These are phyloP conservation scores for Eurytoma californica DNA, from an alignment of 2,888 invertebrate species.

Conservation along the genomic window DNA sequence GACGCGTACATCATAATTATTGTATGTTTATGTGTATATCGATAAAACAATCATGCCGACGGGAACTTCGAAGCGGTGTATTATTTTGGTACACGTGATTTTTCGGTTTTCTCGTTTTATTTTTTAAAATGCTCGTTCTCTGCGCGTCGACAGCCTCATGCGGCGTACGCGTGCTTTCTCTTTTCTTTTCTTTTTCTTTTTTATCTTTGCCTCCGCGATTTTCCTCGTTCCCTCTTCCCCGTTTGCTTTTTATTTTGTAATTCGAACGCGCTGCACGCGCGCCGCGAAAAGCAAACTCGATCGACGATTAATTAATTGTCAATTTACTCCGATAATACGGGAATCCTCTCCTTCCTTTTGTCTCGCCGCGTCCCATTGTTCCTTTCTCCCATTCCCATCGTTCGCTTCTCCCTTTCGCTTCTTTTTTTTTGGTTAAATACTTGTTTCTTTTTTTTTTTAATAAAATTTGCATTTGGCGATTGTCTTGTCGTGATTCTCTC, in stretches of 20 bases:
- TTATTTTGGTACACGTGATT: conserved; percentile 18
- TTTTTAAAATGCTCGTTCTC: neutral
- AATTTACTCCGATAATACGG: conserved; percentile 32
- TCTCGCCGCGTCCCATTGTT: neutral
- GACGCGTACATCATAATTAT: conserved; percentile 29
- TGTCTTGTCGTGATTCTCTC: conserved; percentile 44
- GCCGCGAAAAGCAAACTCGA: conserved; percentile 36
- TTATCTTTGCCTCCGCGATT: neutral
- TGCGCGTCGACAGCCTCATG: conserved; percentile 13
- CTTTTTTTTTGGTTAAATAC: too few species aligned
- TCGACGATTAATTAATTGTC: conserved; percentile 37
- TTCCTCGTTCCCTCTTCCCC: neutral
- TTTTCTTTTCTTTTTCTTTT: neutral
- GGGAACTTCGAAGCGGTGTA: conserved; percentile 47
- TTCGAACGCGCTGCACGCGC: neutral
- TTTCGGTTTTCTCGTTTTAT: conserved; percentile 18
- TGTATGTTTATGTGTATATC: conserved; percentile 19
- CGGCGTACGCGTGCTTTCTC: conserved; percentile 25
- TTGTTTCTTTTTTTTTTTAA: neutral
- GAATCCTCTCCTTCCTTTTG: conserved; percentile 2
- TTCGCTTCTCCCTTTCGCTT: neutral
- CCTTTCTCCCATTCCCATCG: conserved; percentile 14
- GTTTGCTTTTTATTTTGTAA: neutral
- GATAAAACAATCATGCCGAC: conserved; percentile 48
- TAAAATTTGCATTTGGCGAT: conserved; percentile 40